These are phyloP conservation scores for Antedon bifida DNA, from an alignment of 35 echinoderm and acorn worm species.

Conservation along the genomic window DNA sequence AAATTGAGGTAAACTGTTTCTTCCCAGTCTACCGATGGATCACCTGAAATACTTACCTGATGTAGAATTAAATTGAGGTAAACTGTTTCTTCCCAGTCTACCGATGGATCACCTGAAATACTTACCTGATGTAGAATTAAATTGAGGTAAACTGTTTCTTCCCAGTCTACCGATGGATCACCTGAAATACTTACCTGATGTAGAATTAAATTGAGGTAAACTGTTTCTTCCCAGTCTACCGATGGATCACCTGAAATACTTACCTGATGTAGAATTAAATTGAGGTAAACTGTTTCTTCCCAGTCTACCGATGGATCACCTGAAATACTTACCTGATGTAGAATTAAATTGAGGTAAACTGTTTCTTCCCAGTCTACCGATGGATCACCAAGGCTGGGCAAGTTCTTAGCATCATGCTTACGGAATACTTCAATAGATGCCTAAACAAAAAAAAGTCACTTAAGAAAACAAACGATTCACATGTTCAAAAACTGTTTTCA, in stretches of 20 bases:
- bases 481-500: too few species aligned
- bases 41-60: conserved; percentile 9
- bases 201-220: conserved; percentile 99
- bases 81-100: background rate
- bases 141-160: conserved; percentile 98
- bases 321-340: conserved; percentile 89
- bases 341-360: conserved; percentile 97
- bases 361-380: conserved; percentile 96
- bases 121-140: conserved; percentile 16
- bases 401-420: conserved; percentile 77
- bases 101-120: background rate
- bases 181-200: too few species aligned
- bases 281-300: conserved; percentile 98
- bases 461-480: background rate
- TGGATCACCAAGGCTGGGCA: conserved; percentile 88
- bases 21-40: conserved; percentile 92
- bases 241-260: conserved; percentile 81
- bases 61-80: background rate
- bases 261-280: too few species aligned
- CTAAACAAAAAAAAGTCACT: conserved; percentile 24
- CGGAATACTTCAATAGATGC: conserved; percentile 76
- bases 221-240: conserved; percentile 96
- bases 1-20: conserved; percentile 98
- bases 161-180: conserved; percentile 90
- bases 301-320: conserved; percentile 87